Base-by-base conservation (phyloP, 2,888 invertebrate genomes). In the Epistrophella euchroma region DNA sequence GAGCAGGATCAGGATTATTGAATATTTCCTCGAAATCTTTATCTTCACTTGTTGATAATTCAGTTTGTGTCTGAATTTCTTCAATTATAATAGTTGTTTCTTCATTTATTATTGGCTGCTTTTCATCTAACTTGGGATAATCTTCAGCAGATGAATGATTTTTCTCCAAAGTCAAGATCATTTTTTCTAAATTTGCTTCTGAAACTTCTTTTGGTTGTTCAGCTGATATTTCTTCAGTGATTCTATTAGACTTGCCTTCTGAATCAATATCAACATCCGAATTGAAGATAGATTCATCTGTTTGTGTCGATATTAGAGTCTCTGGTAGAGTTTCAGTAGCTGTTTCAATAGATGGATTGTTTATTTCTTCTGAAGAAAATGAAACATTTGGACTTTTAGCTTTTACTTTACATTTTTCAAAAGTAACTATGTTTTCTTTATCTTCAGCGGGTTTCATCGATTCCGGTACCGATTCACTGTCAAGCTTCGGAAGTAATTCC, bases 1-100 rank as follows among this genome's bases (percentile, higher is more conserved):
- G 86, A 4, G 82, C 74, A 2, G 40, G 28, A 43, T 86, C 86
- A n/a, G 47, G 28, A 50, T 86, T 77, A 11, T 43, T 62, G 19
- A 86, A 86, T 11, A 86, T 81, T 58, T 86, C 73, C 28, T 86
- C 77, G n/a, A 86, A 73, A 2, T 52, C 74, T 19, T 56, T 77
- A 19, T 66, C n/a, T 4, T 86, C 86, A 15, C 52, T 43, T n/a
- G 60, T 62, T 6, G 58, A n/a, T 15, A 25, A 10, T 0, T 80
- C 66, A 11, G 37, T 19, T 47, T 77, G 45, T 11, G 7, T 50
- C 0, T 11, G 11, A 47, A 40, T 55, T 13, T 83, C 68, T 10
- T 83, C 83, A 35, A 40, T 60, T 40, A 74, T 64, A 10, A n/a
- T n/a, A 7, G 43, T 45, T 9, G 45, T 62, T 25, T 85, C 73